Conservation (phyloP, 2,888 invertebrate species). For the Coenonympha arcania region DNA sequence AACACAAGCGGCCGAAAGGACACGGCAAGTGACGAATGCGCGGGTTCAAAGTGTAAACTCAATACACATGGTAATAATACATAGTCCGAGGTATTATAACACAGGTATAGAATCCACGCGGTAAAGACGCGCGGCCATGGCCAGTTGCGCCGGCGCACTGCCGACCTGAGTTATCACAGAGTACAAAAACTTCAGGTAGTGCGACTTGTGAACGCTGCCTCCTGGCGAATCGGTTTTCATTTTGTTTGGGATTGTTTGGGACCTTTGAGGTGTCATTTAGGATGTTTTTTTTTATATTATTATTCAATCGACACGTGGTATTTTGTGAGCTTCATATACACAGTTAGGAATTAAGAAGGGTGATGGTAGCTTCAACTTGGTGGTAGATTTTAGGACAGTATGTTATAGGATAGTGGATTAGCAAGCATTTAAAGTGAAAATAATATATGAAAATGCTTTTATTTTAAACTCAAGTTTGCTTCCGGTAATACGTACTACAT, state of each 20-base stretch:
- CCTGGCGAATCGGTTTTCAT: constrained; percentile 33
- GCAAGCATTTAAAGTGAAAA: no score
- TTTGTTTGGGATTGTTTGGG: constrained; percentile 31
- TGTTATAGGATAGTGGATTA: no score
- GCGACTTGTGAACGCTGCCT: constrained; percentile 30
- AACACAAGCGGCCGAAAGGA: background rate
- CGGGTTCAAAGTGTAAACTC: constrained; percentile 8
- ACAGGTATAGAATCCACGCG: constrained; percentile 4
- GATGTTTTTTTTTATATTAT: constrained; percentile 12
- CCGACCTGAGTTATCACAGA: constrained; percentile 48
- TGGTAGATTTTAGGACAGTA: no score
- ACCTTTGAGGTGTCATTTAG: constrained; percentile 26
- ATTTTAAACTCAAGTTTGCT: no score
- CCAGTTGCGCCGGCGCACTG: constrained; percentile 59
- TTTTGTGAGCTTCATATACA: constrained; percentile 6
- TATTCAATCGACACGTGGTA: constrained; percentile 26
- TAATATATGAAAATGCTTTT: no score
- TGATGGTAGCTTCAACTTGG: no score
- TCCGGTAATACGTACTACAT: no score
- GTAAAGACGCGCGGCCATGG: constrained; percentile 46
- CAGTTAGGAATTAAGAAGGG: no score
- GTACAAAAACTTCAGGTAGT: constrained; percentile 44
- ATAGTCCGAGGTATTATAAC: no score
- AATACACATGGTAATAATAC: constrained; percentile 2
- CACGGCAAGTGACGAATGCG: constrained; percentile 5